Evolutionary conservation across 2,888 invertebrate species (phyloP).

Genomic region (Oegoconia quadripuncta): DNA sequence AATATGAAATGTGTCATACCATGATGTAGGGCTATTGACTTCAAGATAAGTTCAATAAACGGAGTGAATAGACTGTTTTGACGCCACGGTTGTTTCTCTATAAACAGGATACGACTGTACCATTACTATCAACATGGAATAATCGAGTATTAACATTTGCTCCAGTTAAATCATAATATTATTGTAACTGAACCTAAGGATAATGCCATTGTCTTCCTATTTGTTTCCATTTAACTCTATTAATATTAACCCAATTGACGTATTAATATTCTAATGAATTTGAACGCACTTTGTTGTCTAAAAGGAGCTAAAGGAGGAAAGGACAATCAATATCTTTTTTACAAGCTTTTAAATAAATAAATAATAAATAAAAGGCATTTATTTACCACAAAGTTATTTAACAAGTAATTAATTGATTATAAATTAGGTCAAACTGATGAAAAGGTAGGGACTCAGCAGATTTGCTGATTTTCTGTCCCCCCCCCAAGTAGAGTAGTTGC

Average conservation of each 20-base stretch:
- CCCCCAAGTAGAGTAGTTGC: too few relatives aligned
- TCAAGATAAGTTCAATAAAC: constrained; percentile 14
- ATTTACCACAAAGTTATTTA: too few relatives aligned
- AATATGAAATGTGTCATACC: not conserved
- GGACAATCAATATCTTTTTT: too few relatives aligned
- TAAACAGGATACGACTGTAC: constrained; percentile 36
- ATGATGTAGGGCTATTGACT: not conserved
- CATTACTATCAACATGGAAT: constrained; percentile 41
- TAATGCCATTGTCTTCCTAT: constrained; percentile 31
- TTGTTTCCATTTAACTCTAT: not conserved
- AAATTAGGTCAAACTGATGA: too few relatives aligned
- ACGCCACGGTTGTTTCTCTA: constrained; percentile 23
- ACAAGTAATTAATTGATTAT: too few relatives aligned
- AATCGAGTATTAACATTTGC: constrained; percentile 56
- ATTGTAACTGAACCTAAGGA: constrained; percentile 30
- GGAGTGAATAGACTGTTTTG: constrained; percentile 22
- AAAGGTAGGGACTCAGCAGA: too few relatives aligned
- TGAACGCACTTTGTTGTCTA: not conserved
- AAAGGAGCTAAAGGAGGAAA: not conserved
- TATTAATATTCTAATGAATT: not conserved
- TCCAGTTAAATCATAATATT: constrained; percentile 54
- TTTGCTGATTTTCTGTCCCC: too few relatives aligned
- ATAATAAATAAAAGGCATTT: too few relatives aligned
- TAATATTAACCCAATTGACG: not conserved
- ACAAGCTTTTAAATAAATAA: too few relatives aligned